These are phyloP conservation scores for Entomyzon cyanotis DNA, from an alignment of 2,113 vertebrate species.

Conservation along the genomic window DNA sequence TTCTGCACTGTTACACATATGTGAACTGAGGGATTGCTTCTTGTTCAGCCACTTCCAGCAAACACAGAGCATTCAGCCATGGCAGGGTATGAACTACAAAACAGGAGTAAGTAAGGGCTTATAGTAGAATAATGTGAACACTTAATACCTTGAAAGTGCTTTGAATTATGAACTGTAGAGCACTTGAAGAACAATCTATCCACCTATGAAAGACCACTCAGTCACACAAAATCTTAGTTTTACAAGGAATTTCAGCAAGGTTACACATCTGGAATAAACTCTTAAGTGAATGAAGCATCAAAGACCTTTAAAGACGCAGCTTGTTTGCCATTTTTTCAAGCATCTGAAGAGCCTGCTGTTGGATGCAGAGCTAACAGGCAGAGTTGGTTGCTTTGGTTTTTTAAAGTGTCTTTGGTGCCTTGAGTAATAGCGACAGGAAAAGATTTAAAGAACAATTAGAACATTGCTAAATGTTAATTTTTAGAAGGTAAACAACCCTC, in stretches of 20 bases:
- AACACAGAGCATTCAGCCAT: background rate
- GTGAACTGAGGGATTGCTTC: background rate
- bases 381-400: background rate
- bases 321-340: background rate
- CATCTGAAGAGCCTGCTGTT: constrained; percentile 1
- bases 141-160: constrained; percentile 43
- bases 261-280: background rate
- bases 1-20: background rate
- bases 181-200: constrained; percentile 18
- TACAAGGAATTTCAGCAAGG: background rate
- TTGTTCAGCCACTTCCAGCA: background rate
- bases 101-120: constrained; percentile 32
- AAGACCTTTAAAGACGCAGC: background rate
- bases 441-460: background rate
- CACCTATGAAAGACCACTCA: background rate
- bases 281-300: background rate
- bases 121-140: constrained; percentile 3
- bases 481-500: background rate
- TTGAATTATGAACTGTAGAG: constrained; percentile 4
- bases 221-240: background rate
- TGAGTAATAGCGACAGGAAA: background rate
- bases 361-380: background rate
- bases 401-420: background rate
- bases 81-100: background rate
- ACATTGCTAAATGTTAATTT: background rate